These are phyloP conservation scores for Agriotes lineatus DNA, from an alignment of 2,888 invertebrate genomes.

Conservation along the genomic window DNA sequence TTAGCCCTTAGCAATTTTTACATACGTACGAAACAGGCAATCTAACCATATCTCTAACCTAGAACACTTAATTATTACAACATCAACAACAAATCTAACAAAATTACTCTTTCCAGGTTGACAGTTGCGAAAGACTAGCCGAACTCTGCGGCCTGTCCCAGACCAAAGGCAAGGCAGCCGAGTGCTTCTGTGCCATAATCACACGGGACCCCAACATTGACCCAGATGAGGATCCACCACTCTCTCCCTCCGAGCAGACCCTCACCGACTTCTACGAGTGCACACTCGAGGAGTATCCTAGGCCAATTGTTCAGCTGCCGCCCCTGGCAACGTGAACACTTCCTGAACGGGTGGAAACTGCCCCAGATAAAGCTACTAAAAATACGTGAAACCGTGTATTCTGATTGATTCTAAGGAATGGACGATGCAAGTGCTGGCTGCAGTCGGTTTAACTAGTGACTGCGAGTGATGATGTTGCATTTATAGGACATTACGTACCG, in stretches of 20 bases:
- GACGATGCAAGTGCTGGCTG: conserved; percentile 5
- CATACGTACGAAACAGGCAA: no score
- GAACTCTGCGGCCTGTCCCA: conserved; percentile 67
- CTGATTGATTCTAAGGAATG: not conserved
- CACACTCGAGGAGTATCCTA: conserved; percentile 73
- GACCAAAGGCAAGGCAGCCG: conserved; percentile 60
- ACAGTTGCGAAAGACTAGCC: conserved; percentile 68
- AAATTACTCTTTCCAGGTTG: conserved; percentile 66
- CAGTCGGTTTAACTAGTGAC: not conserved
- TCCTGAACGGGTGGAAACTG: conserved; percentile 21
- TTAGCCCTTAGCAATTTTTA: no score
- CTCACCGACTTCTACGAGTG: conserved; percentile 77
- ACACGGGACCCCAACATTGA: conserved; percentile 65
- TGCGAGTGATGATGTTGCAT: conserved; percentile 4
- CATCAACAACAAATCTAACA: not conserved
- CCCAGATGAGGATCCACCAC: conserved; percentile 65
- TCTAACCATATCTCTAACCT: no score
- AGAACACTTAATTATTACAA: no score
- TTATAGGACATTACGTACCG: not conserved
- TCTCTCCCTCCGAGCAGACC: conserved; percentile 73
- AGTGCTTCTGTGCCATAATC: conserved; percentile 71
- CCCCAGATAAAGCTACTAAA: not conserved
- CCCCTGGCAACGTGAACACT: conserved; percentile 17
- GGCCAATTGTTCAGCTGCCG: conserved; percentile 77
- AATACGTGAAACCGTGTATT: not conserved